A percentile compares a stretch with the other conserved stretches of the same genome.
Conservation (phyloP, 2,797 vertebrate genomes). For the Glyptemys insculpta region DNA sequence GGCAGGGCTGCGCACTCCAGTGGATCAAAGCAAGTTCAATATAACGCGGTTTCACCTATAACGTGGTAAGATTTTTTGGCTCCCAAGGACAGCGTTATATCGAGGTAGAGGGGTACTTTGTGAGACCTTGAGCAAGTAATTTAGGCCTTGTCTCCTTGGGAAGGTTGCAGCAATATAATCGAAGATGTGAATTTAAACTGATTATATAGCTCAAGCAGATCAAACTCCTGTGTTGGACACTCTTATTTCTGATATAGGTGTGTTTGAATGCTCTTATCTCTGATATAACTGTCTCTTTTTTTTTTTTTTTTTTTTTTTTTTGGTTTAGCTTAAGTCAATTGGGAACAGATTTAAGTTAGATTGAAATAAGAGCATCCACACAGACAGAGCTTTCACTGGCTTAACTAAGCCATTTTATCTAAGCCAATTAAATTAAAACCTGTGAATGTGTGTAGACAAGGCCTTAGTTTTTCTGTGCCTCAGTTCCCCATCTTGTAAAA, state of each 20-base stretch:
- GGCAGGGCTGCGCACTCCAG: too few species aligned
- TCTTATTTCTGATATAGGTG: not conserved
- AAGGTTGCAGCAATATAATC: not conserved
- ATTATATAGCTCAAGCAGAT: not conserved
- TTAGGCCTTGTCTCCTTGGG: not conserved
- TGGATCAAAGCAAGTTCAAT: too few species aligned
- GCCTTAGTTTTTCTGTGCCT: not conserved
- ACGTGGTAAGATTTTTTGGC: too few species aligned
- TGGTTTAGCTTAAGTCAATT: not conserved
- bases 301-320: not conserved
- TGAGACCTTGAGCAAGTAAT: not conserved
- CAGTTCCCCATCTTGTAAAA: not conserved
- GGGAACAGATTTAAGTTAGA: not conserved
- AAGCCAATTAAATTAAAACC: not conserved
- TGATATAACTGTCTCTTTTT: not conserved
- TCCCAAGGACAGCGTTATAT: too few species aligned
- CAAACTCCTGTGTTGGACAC: not conserved
- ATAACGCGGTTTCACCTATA: too few species aligned
- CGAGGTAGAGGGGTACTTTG: not conserved
- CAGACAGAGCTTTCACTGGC: not conserved
- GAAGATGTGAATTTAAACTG: not conserved
- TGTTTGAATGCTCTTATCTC: not conserved
- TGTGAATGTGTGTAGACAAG: slow-evolving; percentile 2
- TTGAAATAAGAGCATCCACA: not conserved
- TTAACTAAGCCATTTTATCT: not conserved